phyloP scores from a whole-genome alignment of 2,797 vertebrate genomes.

The Crypturellus tataupa region DNA sequence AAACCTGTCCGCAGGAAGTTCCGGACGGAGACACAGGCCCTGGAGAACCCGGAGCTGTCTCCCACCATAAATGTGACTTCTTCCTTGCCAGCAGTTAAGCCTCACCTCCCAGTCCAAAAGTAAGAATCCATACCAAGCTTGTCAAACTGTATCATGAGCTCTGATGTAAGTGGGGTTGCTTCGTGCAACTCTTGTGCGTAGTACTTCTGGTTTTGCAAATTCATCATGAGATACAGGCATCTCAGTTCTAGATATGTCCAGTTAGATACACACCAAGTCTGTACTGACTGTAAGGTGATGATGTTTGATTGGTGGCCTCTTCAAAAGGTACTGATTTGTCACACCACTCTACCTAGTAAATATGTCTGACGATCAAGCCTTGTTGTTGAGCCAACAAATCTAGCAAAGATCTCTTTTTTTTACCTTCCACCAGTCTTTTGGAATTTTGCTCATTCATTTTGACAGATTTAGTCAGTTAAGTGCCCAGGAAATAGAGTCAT shows the following conservation, averaged over 20 bases:
- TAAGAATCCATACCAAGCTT: slow-evolving; percentile 68
- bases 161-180: not conserved
- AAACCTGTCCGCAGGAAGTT: slow-evolving; percentile 92
- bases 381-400: not conserved
- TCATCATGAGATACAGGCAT: not conserved
- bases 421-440: not conserved
- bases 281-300: not conserved
- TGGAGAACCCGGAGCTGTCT: slow-evolving; percentile 83
- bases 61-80: slow-evolving; percentile 70
- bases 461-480: not conserved
- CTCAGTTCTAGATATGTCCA: not conserved
- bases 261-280: not conserved
- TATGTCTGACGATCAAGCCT: not conserved
- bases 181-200: not conserved
- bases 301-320: not conserved
- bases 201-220: not conserved
- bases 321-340: not conserved
- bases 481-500: not conserved
- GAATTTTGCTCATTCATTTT: not conserved
- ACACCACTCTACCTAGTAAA: not conserved
- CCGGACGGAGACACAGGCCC: slow-evolving; percentile 84
- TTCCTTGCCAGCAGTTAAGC: slow-evolving; percentile 78
- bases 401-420: not conserved
- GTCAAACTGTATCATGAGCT: not conserved
- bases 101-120: slow-evolving; percentile 86